Evolutionary conservation across 1,140 invertebrate species (phyloP), one percentile per base, ranked within the genome.

Genomic region (Sesamia nonagrioides): DNA sequence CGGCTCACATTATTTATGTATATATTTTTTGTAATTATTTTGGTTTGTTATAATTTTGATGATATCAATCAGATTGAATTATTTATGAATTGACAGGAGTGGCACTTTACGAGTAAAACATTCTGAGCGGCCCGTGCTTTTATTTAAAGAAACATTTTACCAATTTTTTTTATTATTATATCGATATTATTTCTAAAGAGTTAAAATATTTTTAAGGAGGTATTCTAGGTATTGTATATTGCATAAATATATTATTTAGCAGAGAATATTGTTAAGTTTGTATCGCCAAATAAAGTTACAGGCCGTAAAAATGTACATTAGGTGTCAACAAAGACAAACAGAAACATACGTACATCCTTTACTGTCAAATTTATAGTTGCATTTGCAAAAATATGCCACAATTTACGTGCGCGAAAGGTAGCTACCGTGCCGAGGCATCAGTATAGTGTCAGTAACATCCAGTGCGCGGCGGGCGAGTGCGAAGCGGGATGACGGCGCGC

Each of bases 341-440:
- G 35, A 45, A 75, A 17, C 13, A 33, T 21, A 48, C 58, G 58
- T 18, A 71, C 54, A 79, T 73, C 52, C 54, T 80, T 84, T 79
- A 87, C 84, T 90, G 90, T 93, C 91, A 93, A 93, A 93, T 90
- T 93, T 79, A 75, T 89, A 91, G 92, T 93, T 85, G 85, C 80
- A 82, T 77, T 84, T 85, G 76, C 61, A 78, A 73, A 89, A 92
- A 85, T 86, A 89, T 92, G 89, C 78, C 78, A 83, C 82, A 86
- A 82, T 88, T 85, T 88, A 85, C 60, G 69, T 61, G 73, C 8
- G 18, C n/a, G 15, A 58, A 21, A 66, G 72, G 18, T 45, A 54
- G 73, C n/a, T n/a, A 72, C 17, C 42, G 58, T 40, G 58, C 13
- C 35, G 48, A 50, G 52, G 33, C 50, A 33, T 37, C 71, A 72